Conservation (phyloP, 2,113 vertebrate genomes). For the Pelodiscus sinensis region DNA sequence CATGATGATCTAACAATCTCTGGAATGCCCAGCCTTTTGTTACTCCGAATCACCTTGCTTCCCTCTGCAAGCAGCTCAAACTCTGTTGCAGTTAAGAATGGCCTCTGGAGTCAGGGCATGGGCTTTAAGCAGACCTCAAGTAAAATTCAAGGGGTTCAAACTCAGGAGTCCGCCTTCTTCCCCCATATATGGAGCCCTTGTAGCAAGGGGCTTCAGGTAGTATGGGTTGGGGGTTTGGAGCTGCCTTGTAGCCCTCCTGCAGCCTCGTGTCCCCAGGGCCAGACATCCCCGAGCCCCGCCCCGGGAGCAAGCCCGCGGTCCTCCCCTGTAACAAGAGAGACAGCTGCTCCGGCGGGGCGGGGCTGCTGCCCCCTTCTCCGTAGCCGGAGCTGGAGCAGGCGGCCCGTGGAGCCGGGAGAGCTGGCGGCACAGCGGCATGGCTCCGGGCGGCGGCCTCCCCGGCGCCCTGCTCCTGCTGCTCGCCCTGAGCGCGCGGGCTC, state of each 20-base stretch:
- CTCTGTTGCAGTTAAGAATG: too few species aligned
- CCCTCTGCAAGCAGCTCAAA: too few species aligned
- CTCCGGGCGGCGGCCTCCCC: not conserved
- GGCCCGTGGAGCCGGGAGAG: too few species aligned
- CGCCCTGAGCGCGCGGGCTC: not conserved
- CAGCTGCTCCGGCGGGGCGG: not conserved
- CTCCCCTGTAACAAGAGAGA: not conserved
- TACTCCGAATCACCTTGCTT: too few species aligned
- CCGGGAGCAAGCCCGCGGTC: rapidly evolving
- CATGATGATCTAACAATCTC: too few species aligned
- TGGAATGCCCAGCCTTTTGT: too few species aligned
- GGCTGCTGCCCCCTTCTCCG: not conserved
- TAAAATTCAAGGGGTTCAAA: too few species aligned
- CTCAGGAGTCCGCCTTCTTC: too few species aligned
- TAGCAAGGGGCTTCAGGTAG: not conserved
- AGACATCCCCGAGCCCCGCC: not conserved
- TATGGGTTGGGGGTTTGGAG: not conserved
- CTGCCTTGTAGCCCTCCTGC: not conserved
- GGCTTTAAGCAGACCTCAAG: too few species aligned
- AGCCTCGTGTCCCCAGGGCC: not conserved
- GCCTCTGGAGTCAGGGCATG: too few species aligned
- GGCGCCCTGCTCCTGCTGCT: not conserved
- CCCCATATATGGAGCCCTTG: too few species aligned
- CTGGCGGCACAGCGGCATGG: not conserved
- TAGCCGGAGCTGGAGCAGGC: not conserved